Conservation (phyloP, 2,113 vertebrate genomes). For the Colinus virginianus region DNA sequence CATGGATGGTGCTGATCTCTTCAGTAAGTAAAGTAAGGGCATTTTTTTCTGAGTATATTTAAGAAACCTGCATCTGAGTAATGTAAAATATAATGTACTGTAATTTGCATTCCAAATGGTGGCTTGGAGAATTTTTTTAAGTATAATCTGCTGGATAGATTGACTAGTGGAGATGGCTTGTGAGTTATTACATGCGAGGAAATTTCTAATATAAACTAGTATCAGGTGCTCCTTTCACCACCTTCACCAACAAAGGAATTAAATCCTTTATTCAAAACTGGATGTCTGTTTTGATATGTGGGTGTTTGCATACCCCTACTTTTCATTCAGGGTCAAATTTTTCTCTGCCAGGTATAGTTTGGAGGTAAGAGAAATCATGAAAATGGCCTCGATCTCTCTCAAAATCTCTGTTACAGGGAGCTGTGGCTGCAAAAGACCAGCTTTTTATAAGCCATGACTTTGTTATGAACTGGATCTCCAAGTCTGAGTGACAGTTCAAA, state of each 20-base stretch:
- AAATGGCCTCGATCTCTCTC: not conserved
- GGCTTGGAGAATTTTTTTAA: not conserved
- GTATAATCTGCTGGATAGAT: not conserved
- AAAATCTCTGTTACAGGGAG: not conserved
- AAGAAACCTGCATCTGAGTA: not conserved
- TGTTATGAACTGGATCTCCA: not conserved
- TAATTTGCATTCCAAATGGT: constrained; percentile 4
- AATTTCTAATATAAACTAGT: not conserved
- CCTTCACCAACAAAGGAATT: not conserved
- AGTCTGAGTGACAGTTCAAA: not conserved
- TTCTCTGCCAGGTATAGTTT: not conserved
- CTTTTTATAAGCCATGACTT: not conserved
- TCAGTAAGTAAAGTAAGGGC: not conserved
- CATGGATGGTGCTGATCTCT: not conserved
- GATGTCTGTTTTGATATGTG: not conserved
- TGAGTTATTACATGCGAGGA: not conserved
- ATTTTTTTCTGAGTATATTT: not conserved
- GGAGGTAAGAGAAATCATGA: not conserved
- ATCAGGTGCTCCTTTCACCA: not conserved
- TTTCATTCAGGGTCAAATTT: not conserved
- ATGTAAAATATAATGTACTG: not conserved
- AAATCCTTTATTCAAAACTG: not conserved
- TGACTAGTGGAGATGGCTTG: not conserved
- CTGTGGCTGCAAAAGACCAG: not conserved
- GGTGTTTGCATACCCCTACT: not conserved